Conservation (phyloP, 64 coral and sea anemone species). For the Stylophora pistillata region DNA sequence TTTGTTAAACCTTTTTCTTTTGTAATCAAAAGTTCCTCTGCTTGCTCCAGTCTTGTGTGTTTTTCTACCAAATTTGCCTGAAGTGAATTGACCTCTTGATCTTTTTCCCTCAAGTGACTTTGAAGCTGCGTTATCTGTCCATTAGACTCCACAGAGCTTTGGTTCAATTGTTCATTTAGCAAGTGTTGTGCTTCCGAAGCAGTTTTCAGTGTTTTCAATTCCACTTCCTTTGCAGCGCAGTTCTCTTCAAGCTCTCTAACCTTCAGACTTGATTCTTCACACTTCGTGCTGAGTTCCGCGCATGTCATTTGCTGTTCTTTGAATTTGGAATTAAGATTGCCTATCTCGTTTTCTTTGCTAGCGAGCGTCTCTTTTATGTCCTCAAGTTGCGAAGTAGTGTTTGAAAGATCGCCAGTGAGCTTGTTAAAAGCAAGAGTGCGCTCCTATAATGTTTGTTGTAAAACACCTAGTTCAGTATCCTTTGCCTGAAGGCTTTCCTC, state of each 20-base stretch:
- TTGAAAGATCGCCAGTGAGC: background rate
- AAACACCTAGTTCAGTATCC: slow-evolving; percentile 7
- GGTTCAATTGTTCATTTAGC: slow-evolving; percentile 47
- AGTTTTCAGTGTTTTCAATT: slow-evolving; percentile 35
- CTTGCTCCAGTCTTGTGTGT: slow-evolving; percentile 10
- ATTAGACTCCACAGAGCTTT: slow-evolving; percentile 45
- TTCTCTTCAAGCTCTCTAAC: slow-evolving; percentile 49
- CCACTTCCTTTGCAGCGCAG: slow-evolving; percentile 49
- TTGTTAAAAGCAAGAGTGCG: background rate
- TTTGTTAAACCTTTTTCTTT: slow-evolving; percentile 33
- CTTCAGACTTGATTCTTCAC: background rate
- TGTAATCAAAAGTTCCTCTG: slow-evolving; percentile 26
- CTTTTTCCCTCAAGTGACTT: slow-evolving; percentile 40
- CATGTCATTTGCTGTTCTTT: slow-evolving; percentile 16
- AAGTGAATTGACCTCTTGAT: slow-evolving; percentile 41
- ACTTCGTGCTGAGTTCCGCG: background rate
- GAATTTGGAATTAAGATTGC: slow-evolving; percentile 56
- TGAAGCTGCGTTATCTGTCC: slow-evolving; percentile 25
- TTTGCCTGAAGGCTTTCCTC: slow-evolving; percentile 30
- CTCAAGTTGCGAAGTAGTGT: slow-evolving; percentile 5
- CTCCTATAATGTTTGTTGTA: slow-evolving; percentile 2
- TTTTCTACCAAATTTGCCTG: slow-evolving; percentile 45
- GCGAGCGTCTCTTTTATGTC: background rate
- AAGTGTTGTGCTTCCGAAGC: slow-evolving; percentile 32
- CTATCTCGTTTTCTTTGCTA: slow-evolving; percentile 61